Base-by-base conservation (phyloP, 2,113 vertebrate genomes). In the Atlantisia rogersi region DNA sequence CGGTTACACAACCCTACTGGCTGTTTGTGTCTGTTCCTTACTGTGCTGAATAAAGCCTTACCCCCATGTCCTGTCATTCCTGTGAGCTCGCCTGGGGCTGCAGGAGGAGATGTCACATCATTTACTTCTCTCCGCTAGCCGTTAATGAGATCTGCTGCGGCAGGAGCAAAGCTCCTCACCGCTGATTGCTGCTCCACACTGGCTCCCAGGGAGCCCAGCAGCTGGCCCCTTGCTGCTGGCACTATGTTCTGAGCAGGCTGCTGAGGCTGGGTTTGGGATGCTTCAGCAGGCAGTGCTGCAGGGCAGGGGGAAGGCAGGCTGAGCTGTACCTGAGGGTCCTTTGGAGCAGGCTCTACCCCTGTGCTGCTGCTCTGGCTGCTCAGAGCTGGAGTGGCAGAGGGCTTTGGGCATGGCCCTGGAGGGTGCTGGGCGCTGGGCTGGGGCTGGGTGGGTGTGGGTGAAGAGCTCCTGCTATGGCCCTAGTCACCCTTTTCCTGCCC, bases 11-110 rank as follows among this genome's bases (percentile, higher is more conserved):
- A 25, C 50, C 42, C 68, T 50, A 20, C 62, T 7, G 88, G 82
- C 29, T 69, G 76, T 88, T 46, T 48, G 14, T 78, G 81, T 86
- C 37, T 2, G 0, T 82, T 95, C 58, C 79, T 94, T 86, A 32
- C 62, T 82, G 44, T 62, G 20, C 35, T 79, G 81, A 97, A 97
- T 97, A 96, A 97, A 97, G 32, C 77, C 42, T 88, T 91, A 50
- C 39, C 79, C 44, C 10, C 65, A 1, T 37, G 31, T 63, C 74
- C 40, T 85, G 46, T 78, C 20, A 31, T 87, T 67, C 58, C 73
- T 80, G 69, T 65, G 83, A 91, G 39, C 85, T 90, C 4, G 2
- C 74, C 28, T 0, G 1, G 10, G 75, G 42, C 84, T 83, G 74
- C 78, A 44, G 82, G 81, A 92, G 67, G 40, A 90, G 67, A 39